Base-by-base conservation (phyloP, 2,888 invertebrate species). In the Euplexia lucipara region DNA sequence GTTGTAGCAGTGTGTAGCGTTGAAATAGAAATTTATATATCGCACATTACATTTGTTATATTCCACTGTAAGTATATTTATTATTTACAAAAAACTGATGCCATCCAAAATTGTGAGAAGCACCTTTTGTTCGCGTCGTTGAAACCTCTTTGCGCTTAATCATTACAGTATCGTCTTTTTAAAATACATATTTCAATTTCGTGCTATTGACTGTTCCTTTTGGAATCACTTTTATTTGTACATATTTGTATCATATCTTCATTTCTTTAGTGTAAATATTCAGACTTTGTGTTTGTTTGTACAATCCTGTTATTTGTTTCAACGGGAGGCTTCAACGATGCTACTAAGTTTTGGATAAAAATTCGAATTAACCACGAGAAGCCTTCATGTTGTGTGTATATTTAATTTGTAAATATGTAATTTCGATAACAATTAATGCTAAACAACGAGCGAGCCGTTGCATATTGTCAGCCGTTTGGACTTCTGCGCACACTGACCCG, bases 321-420 rank as follows among this genome's bases (percentile, higher is more conserved):
- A 63, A 71, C 70, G 83, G 88, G 88, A 88, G 88, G 90, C 89
- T 91, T 88, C 86, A 86, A 85, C 86, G 77, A 81, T 86, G 89
- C 79, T 81, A 70, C 78, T 77, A 73, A 72, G 80, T 87, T 88
- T 90, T 88, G 88, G 85, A 88, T 87, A 84, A 84, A 84, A 77
- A 87, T 90, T 88, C 83, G 86, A 89, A 88, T 90, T 88, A 87
- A 90, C 86, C 91, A 89, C 87, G 86, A 88, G 86, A 86, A 90
- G 91, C 90, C 91, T 92, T 92, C 88, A 83, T 85, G 84, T 88
- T 89, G 86, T 90, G 86, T 91, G 90, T 91, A 90, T 88, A 88
- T 91, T 92, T 89, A 82, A 89, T 92, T 91, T 94, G 92, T 95
- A 93, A 92, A 93, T 93, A 94, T 90, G 89, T 92, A 90, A 90